A percentile compares a stretch with the other conserved stretches of the same genome.
Conservation (phyloP, 2,113 vertebrate species). For the Esox niger region DNA sequence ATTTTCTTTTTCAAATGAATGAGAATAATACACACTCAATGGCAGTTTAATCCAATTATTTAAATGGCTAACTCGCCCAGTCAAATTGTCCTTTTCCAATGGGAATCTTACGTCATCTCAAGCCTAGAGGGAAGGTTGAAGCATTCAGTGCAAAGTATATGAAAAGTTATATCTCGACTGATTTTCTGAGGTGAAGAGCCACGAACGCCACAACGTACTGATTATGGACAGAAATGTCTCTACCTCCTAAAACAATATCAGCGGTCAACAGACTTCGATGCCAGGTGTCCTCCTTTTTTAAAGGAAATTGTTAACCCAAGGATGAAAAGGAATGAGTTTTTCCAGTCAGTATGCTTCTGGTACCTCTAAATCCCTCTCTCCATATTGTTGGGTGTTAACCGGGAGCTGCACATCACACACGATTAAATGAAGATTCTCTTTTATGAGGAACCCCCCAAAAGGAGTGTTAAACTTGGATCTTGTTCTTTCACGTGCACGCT, state of each 20-base stretch:
- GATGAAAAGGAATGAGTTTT: conserved; percentile 23
- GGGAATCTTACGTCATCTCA: not conserved
- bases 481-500: not conserved
- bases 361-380: conserved; percentile 8
- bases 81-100: not conserved
- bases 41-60: not conserved
- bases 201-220: not conserved
- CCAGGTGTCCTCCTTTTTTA: conserved; percentile 10
- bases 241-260: not conserved
- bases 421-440: conserved; percentile 18
- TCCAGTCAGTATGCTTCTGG: conserved; percentile 21
- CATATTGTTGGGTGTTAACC: conserved; percentile 13
- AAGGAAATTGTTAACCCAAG: not conserved
- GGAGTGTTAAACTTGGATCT: not conserved
- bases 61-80: not conserved
- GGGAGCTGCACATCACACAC: conserved; percentile 22
- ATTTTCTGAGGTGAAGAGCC: not conserved
- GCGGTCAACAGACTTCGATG: conserved; percentile 3
- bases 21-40: not conserved
- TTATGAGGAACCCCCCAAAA: conserved; percentile 13
- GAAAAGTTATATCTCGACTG: not conserved
- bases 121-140: no score
- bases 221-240: conserved; percentile 1
- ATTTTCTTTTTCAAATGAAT: not conserved
- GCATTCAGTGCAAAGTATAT: no score